phyloP scores from a whole-genome alignment of 2,113 vertebrate species.

The Microcebus griseorufus region DNA sequence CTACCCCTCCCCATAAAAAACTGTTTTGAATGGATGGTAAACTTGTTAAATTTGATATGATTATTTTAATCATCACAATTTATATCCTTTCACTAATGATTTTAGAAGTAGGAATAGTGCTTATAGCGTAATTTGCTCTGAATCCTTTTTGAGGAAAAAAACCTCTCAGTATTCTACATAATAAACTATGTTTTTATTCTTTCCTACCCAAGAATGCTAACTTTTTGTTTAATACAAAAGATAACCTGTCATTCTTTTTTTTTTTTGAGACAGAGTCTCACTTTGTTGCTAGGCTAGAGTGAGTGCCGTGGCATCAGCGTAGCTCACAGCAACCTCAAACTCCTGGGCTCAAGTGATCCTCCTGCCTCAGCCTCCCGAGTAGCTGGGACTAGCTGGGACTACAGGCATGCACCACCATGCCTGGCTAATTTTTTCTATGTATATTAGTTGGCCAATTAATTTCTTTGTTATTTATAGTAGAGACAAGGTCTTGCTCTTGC shows the following conservation, averaged over 20 bases:
- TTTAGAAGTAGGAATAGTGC: background rate
- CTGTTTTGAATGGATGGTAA: background rate
- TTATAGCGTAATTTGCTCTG: background rate
- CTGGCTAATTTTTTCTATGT: too few relatives aligned
- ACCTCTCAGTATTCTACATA: background rate
- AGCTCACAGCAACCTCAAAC: too few relatives aligned
- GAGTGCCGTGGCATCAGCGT: too few relatives aligned
- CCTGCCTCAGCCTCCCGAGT: too few relatives aligned
- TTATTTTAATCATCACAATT: slow-evolving; percentile 32
- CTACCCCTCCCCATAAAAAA: background rate
- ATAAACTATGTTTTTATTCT: background rate
- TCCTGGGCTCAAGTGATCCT: too few relatives aligned
- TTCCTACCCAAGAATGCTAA: slow-evolving; percentile 31
- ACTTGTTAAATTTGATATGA: background rate
- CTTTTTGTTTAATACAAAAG: slow-evolving; percentile 16
- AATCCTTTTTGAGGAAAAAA: background rate
- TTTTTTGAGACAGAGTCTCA: too few relatives aligned
- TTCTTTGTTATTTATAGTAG: too few relatives aligned
- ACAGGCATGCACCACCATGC: too few relatives aligned
- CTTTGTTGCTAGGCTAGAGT: too few relatives aligned
- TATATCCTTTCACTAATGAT: slow-evolving; percentile 12
- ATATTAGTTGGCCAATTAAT: too few relatives aligned
- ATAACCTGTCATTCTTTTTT: slow-evolving; percentile 13
- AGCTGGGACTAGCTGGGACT: too few relatives aligned
- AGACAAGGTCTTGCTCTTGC: too few relatives aligned